Evolutionary conservation across 2,797 vertebrate species (phyloP).

Genomic region (Astyanax mexicanus): DNA sequence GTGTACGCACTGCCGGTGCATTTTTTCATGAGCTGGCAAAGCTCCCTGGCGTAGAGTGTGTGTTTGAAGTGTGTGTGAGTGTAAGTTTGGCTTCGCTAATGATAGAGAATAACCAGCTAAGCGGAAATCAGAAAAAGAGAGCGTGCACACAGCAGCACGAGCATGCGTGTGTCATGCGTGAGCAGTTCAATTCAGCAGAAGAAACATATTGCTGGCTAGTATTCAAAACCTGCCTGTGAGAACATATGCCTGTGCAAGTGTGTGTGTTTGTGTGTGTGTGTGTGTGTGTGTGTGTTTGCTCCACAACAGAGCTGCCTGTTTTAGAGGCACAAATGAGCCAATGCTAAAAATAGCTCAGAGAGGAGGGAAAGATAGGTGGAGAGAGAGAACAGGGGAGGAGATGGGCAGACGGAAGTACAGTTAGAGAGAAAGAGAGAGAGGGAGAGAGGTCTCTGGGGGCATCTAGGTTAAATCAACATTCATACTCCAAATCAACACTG

Average conservation of each 20-base stretch:
- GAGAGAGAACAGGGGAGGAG: conserved; percentile 45
- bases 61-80: conserved; percentile 1
- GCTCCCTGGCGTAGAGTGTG: not conserved
- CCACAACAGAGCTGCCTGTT: conserved; percentile 77
- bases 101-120: conserved; percentile 64
- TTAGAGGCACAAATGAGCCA: conserved; percentile 82
- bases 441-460: not conserved
- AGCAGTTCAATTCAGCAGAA: conserved; percentile 1
- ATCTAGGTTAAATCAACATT: conserved; percentile 3
- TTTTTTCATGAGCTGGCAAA: not conserved
- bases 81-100: not conserved
- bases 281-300: conserved; percentile 55
- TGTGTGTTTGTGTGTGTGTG: not conserved
- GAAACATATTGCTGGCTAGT: not conserved
- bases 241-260: not conserved
- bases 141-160: not conserved
- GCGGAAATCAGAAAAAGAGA: conserved; percentile 60
- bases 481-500: not conserved
- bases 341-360: conserved; percentile 83
- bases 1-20: too few relatives aligned
- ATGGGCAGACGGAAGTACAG: conserved; percentile 39
- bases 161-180: conserved; percentile 13
- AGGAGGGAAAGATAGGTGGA: conserved; percentile 43
- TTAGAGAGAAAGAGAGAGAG: conserved; percentile 22
- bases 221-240: not conserved